Evolutionary conservation across 2,888 invertebrate species (phyloP).

Genomic region (Bursaphelenchus okinawaensis): DNA sequence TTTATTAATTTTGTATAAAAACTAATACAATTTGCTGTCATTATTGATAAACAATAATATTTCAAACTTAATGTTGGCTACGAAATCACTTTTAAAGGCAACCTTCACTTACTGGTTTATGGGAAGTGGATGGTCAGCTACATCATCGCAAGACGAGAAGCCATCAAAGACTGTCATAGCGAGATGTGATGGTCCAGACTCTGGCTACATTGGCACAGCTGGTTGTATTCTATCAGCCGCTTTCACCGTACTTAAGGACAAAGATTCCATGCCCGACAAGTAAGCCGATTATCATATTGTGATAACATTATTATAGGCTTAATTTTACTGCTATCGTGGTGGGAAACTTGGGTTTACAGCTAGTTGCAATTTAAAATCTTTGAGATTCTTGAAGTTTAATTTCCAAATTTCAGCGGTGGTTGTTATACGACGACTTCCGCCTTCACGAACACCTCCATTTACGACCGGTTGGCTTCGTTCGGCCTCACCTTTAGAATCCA

Average conservation of each 20-base stretch:
- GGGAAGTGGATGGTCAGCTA: slow-evolving; percentile 71
- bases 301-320: background rate
- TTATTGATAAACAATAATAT: too few relatives aligned
- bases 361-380: too few relatives aligned
- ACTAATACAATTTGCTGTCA: too few relatives aligned
- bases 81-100: too few relatives aligned
- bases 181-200: slow-evolving; percentile 65
- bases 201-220: slow-evolving; percentile 61
- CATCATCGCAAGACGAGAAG: slow-evolving; percentile 60
- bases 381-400: background rate
- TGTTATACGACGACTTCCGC: slow-evolving; percentile 75
- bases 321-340: too few relatives aligned
- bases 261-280: slow-evolving; percentile 71
- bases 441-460: slow-evolving; percentile 74
- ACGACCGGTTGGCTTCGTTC: slow-evolving; percentile 71
- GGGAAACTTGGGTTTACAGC: too few relatives aligned
- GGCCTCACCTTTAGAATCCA: slow-evolving; percentile 61
- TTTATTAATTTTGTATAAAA: too few relatives aligned
- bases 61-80: too few relatives aligned
- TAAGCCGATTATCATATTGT: slow-evolving; percentile 59
- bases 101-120: slow-evolving; percentile 69
- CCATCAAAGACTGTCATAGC: slow-evolving; percentile 69
- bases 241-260: slow-evolving; percentile 71
- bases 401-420: slow-evolving; percentile 69
- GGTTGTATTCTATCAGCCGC: slow-evolving; percentile 71